Percentiles rank a stretch among this genome's conserved stretches.
Evolutionary conservation across 2,888 invertebrate species (phyloP).

Genomic region (Hirudinaria manillensis): DNA sequence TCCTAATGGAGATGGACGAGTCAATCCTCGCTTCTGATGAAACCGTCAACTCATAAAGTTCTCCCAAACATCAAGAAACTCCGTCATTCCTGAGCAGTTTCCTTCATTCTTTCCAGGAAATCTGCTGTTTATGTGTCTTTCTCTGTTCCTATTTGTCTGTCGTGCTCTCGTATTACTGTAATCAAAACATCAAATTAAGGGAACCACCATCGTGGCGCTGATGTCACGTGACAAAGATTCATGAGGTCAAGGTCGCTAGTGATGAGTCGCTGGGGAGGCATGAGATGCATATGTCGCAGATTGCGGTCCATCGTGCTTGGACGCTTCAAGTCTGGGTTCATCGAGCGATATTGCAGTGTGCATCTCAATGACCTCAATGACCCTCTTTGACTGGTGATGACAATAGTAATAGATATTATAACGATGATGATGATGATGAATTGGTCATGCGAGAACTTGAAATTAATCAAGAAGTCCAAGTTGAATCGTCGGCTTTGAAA

Average conservation of each 20-base stretch:
- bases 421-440: no score
- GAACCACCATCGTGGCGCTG: slow-evolving; percentile 8
- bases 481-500: no score
- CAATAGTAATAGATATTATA: no score
- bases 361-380: no score
- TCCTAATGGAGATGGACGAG: slow-evolving; percentile 14
- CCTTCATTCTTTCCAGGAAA: background rate
- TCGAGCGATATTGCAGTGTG: no score
- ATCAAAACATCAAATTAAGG: no score
- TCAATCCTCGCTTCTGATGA: slow-evolving; percentile 13
- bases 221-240: slow-evolving; percentile 15
- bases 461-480: no score
- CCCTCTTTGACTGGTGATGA: no score
- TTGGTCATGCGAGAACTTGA: no score
- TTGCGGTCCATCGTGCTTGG: no score
- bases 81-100: background rate
- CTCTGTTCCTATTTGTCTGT: background rate
- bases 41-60: slow-evolving; percentile 7
- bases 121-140: background rate
- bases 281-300: background rate
- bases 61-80: background rate
- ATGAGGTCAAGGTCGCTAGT: slow-evolving; percentile 17
- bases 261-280: slow-evolving; percentile 15
- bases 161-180: background rate
- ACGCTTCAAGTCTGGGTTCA: no score